Base-by-base conservation (phyloP, 2,888 invertebrate genomes). In the Dione juno region DNA sequence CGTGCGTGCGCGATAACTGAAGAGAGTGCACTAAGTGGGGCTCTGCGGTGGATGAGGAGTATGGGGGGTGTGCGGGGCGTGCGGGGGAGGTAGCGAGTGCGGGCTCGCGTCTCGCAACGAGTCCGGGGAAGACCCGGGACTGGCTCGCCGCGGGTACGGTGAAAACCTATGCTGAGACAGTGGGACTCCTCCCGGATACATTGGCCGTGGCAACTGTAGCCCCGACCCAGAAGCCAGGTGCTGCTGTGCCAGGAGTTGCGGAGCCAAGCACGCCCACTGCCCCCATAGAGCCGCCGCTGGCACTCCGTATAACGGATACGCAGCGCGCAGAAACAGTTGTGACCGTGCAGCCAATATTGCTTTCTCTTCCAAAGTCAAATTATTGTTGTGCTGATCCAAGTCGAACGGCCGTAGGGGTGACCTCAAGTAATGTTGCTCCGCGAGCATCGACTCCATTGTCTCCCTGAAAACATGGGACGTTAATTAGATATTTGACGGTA, bases 361-460 rank as follows among this genome's bases (percentile, higher is more conserved):
- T 80, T 96, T 96, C 85, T 97, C 97, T 82, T 97, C 97, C 75
- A 96, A 84, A 19, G 96, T 96, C 58, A 97, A 89, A 78, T 96
- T 96, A 81, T 95, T 95, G 80, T 95, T 95, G 80, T 96, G 95
- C 71, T 94, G 94, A 76, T 97, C 96, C 81, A 96, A 90, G 78
- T 95, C 95, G 80, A 96, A 96, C 48, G 96, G 96, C 65, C 97
- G 95, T 78, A 97, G 90, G 3, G 96, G 96, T 65, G 97, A 95
- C 61, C 97, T 95, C 75, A 97, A 93, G 79, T 97, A 95, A 79
- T 97, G 97, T 88, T 97, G 97, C 83, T 97, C 97, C 54, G 96
- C 96, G 80, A 97, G 87, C 96, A 97, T 96, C 67, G 96, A 96
- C 88, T 97, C 97, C 97, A 97, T 97, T 70, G 97, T 97, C 92